Percentiles rank a stretch among this genome's conserved stretches.
Evolutionary conservation across 1,140 invertebrate genomes (phyloP).

Genomic region (Brachionus asplanchnoidis): DNA sequence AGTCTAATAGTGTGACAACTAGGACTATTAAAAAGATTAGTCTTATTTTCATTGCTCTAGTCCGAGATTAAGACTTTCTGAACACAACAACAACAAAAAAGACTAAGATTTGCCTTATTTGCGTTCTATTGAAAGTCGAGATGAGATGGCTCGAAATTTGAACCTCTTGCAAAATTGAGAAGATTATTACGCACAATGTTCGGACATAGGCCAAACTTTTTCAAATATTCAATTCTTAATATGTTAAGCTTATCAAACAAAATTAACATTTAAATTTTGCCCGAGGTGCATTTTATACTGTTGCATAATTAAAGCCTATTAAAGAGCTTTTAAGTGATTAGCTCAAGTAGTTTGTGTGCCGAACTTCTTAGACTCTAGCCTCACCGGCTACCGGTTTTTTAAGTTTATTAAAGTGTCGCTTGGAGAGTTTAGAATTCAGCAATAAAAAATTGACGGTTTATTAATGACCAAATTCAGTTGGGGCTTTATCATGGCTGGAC

Average conservation of each 20-base stretch:
- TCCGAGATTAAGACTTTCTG: neutral
- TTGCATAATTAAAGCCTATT: neutral
- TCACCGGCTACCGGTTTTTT: neutral
- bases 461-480: neutral
- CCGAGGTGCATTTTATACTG: neutral
- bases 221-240: neutral
- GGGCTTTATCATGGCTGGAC: neutral
- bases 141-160: neutral
- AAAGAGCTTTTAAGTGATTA: neutral
- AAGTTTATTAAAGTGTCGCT: neutral
- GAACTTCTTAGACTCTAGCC: neutral
- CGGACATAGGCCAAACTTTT: neutral
- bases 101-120: neutral
- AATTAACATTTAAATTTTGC: neutral
- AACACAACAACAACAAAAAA: neutral
- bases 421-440: neutral
- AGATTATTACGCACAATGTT: conserved; percentile 16
- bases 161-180: neutral
- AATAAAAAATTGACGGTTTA: neutral
- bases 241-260: conserved; percentile 15
- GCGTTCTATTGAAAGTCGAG: conserved; percentile 9
- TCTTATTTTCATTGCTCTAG: neutral
- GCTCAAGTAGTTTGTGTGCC: neutral
- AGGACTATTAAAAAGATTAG: conserved; percentile 5
- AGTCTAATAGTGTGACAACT: conserved; percentile 34